phyloP scores from a whole-genome alignment of 2,113 vertebrate genomes.

The Donacobius atricapilla region DNA sequence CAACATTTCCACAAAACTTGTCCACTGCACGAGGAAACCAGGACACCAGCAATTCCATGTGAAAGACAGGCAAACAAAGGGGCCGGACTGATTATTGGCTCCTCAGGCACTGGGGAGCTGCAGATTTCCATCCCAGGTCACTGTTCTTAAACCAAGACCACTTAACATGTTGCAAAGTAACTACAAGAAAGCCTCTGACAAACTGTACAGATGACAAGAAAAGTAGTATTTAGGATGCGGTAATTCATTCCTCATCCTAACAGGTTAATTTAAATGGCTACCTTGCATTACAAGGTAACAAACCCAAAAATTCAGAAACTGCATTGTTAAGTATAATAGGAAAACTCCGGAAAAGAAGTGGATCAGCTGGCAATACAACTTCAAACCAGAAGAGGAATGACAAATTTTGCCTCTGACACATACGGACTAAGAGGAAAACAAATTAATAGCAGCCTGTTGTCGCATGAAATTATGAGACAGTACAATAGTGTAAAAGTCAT shows the following conservation, averaged over 20 bases:
- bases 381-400: neutral
- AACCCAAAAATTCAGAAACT: neutral
- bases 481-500: neutral
- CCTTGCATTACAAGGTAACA: too few relatives aligned
- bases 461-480: neutral
- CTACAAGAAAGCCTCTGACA: neutral
- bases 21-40: neutral
- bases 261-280: neutral
- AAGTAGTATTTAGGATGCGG: neutral
- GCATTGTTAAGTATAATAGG: neutral
- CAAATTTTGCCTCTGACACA: neutral
- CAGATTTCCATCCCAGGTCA: neutral
- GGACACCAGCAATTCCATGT: neutral
- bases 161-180: rapidly evolving
- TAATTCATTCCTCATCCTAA: neutral
- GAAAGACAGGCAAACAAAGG: neutral
- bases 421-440: neutral
- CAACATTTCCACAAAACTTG: neutral
- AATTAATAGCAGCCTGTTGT: neutral
- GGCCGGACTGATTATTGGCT: neutral
- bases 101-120: neutral
- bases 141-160: neutral
- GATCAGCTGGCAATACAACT: neutral
- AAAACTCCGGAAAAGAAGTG: neutral
- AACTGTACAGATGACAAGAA: neutral